These are phyloP conservation scores for Stichopus chloronotus DNA, from an alignment of 35 echinoderm and acorn worm genomes.

Conservation along the genomic window DNA sequence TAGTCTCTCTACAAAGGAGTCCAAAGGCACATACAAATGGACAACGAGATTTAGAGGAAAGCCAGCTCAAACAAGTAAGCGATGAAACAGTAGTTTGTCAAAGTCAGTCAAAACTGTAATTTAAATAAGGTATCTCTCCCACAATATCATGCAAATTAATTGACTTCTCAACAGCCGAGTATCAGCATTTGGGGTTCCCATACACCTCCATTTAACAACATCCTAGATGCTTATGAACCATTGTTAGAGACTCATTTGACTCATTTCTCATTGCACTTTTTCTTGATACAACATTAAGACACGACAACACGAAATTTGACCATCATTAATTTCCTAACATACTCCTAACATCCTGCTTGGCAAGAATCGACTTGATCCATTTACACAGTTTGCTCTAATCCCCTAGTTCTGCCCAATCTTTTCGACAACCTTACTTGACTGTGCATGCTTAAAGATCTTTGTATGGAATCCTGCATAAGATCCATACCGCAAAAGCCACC, in stretches of 20 bases:
- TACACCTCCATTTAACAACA: background rate
- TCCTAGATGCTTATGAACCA: background rate
- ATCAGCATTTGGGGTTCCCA: slow-evolving; percentile 1
- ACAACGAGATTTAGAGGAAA: background rate
- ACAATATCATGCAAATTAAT: background rate
- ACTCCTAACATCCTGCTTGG: too few relatives aligned
- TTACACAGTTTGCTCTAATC: too few relatives aligned
- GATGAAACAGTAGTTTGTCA: background rate
- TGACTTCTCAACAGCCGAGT: slow-evolving; percentile 1
- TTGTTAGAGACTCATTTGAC: background rate
- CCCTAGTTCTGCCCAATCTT: too few relatives aligned
- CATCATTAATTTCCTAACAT: background rate
- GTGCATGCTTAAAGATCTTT: too few relatives aligned
- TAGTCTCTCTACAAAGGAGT: background rate
- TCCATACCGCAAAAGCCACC: too few relatives aligned
- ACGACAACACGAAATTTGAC: background rate
- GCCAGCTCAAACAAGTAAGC: background rate
- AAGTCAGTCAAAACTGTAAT: background rate
- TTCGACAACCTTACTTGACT: too few relatives aligned
- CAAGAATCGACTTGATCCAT: too few relatives aligned
- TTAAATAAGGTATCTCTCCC: background rate
- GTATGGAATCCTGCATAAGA: too few relatives aligned
- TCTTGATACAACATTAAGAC: background rate
- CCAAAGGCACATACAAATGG: background rate
- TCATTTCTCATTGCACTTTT: background rate